Evolutionary conservation across 2,888 invertebrate genomes (phyloP).

Genomic region (Epinotia nisella): DNA sequence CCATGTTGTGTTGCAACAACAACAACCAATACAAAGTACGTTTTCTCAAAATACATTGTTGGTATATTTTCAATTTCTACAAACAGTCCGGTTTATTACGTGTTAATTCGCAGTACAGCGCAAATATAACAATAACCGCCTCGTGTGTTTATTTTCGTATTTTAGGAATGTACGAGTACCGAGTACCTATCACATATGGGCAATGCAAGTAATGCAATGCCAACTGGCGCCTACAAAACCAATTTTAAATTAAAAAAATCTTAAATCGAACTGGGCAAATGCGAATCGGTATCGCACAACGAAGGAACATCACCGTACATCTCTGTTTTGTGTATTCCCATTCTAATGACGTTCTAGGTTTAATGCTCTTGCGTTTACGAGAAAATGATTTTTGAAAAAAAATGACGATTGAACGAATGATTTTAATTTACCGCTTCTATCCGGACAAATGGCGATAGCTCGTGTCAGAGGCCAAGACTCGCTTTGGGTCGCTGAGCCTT

Average conservation of each 20-base stretch:
- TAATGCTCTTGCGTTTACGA: no score
- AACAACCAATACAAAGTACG: conserved; percentile 5
- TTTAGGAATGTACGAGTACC: neutral
- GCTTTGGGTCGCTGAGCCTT: no score
- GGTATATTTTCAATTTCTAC: conserved; percentile 19
- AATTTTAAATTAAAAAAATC: neutral
- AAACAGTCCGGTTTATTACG: conserved; percentile 22
- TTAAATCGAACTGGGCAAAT: no score
- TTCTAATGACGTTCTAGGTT: no score
- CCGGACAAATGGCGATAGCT: no score
- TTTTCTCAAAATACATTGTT: conserved; percentile 13
- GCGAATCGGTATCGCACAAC: no score
- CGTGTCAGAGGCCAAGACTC: no score
- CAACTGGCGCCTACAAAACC: neutral
- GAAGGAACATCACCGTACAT: no score
- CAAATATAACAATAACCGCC: conserved; percentile 16
- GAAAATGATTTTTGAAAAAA: no score
- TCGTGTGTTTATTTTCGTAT: conserved; percentile 11
- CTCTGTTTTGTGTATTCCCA: no score
- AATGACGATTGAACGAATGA: no score
- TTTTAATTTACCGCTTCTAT: no score
- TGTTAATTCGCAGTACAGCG: conserved; percentile 23
- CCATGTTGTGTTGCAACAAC: conserved; percentile 4
- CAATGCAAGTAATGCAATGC: neutral
- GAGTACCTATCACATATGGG: neutral